Percentiles rank a stretch among this genome's conserved stretches.
Conservation (phyloP, 2,113 vertebrate genomes). For the Hassar affinis region DNA sequence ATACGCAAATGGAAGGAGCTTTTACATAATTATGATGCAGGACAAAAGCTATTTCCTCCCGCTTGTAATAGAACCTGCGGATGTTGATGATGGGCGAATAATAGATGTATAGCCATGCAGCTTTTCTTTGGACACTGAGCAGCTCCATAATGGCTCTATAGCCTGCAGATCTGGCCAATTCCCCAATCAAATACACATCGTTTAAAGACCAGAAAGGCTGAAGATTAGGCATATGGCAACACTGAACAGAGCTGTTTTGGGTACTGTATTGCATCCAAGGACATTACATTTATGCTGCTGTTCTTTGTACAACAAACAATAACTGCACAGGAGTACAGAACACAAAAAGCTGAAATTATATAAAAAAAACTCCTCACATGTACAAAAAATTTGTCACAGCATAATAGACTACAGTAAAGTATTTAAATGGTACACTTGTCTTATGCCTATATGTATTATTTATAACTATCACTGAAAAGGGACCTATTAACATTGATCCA, state of each 20-base stretch:
- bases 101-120: slow-evolving; percentile 33
- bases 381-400: background rate
- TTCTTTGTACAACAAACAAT: slow-evolving; percentile 2
- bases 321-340: background rate
- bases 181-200: background rate
- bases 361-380: background rate
- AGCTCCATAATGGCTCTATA: slow-evolving; percentile 25
- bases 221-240: background rate
- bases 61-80: slow-evolving; percentile 18
- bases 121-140: slow-evolving; percentile 31
- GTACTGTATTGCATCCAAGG: background rate
- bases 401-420: background rate
- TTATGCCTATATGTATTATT: background rate
- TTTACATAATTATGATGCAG: slow-evolving; percentile 37
- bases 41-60: slow-evolving; percentile 28
- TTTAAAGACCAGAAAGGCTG: slow-evolving; percentile 3
- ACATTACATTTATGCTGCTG: background rate
- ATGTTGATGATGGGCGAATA: slow-evolving; percentile 36
- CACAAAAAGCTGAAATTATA: background rate
- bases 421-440: background rate
- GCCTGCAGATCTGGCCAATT: slow-evolving; percentile 5
- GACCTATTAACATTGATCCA: background rate
- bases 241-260: background rate
- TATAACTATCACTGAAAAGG: background rate
- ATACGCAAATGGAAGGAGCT: slow-evolving; percentile 7